phyloP scores from a whole-genome alignment of 2,888 invertebrate genomes.

The Orchestes rusci region DNA sequence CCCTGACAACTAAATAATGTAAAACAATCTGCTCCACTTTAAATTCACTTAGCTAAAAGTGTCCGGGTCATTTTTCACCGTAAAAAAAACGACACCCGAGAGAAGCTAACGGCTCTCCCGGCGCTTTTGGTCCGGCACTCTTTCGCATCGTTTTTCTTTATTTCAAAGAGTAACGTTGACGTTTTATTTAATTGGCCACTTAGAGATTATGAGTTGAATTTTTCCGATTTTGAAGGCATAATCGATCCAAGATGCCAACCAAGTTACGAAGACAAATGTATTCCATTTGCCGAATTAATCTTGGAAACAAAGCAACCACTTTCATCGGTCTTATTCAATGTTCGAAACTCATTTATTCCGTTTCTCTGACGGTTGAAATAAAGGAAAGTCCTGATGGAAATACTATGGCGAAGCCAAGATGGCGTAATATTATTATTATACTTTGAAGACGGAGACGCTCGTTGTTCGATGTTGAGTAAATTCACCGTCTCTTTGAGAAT shows the following conservation, averaged over 20 bases:
- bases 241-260: conserved; percentile 8
- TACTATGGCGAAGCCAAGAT: conserved; percentile 16
- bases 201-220: too few species aligned
- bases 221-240: too few species aligned
- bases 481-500: conserved; percentile 15
- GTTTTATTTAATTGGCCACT: conserved; percentile 12
- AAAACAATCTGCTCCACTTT: conserved; percentile 41
- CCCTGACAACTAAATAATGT: conserved; percentile 35
- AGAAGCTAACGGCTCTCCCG: conserved; percentile 18
- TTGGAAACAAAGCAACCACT: conserved; percentile 41
- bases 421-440: conserved; percentile 23
- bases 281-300: conserved; percentile 44
- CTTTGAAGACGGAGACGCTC: conserved; percentile 22
- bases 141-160: conserved; percentile 24
- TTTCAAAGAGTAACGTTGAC: conserved; percentile 13
- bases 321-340: conserved; percentile 43
- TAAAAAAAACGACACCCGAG: conserved; percentile 18
- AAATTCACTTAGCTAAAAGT: conserved; percentile 43
- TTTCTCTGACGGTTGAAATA: conserved; percentile 27
- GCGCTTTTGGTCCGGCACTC: conserved; percentile 14
- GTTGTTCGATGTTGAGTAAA: conserved; percentile 18
- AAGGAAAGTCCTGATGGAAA: conserved; percentile 18
- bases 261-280: conserved; percentile 42
- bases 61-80: conserved; percentile 40
- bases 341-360: conserved; percentile 42